Base-by-base conservation (phyloP, 2,113 vertebrate species). In the Poicephalus gulielmi region DNA sequence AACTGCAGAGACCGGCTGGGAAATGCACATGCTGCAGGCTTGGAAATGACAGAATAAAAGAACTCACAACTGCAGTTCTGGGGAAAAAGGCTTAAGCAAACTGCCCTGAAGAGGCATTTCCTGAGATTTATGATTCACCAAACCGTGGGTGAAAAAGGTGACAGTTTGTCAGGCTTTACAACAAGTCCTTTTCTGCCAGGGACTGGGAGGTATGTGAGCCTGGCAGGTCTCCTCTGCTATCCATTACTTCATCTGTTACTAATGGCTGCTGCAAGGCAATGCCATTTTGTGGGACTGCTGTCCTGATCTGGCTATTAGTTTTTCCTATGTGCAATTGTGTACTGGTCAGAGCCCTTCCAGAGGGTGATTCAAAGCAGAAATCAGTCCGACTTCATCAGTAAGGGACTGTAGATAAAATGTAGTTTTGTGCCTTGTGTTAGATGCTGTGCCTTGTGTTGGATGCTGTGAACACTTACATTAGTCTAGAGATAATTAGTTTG, bases 321-420 rank as follows among this genome's bases (percentile, higher is more conserved):
- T 44, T 35, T 27, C 33, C 33, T 19, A 24, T 23, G 11, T 57
- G 50, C 86, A 62, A 15, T 10, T 11, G 7, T 7, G 20, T 3
- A 2, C 30, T n/a, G 49, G 19, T 20, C 17, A 4, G n/a, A 70
- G 55, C 37, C 83, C 44, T 90, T 46, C 67, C 55, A 63, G 69
- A 27, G 30, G 6, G 20, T 13, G 18, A 17, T 4, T 31, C 59
- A 66, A 28, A 67, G 30, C 33, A 74, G 49, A 30, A 41, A n/a
- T 20, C 18, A 12, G 47, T 3, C 9, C 10, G 17, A 19, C 3
- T 18, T 63, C n/a, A 30, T 33, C 63, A 71, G 35, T 28, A 52
- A 27, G 30, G n/a, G 18, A 70, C 18, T 14, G 8, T 0, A 80
- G 50, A 44, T 3, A 2, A 62, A 16, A 13, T 31, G 9, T 1